These are phyloP conservation scores for Actenoides hombroni DNA, from an alignment of 2,113 vertebrate species.

Conservation along the genomic window DNA sequence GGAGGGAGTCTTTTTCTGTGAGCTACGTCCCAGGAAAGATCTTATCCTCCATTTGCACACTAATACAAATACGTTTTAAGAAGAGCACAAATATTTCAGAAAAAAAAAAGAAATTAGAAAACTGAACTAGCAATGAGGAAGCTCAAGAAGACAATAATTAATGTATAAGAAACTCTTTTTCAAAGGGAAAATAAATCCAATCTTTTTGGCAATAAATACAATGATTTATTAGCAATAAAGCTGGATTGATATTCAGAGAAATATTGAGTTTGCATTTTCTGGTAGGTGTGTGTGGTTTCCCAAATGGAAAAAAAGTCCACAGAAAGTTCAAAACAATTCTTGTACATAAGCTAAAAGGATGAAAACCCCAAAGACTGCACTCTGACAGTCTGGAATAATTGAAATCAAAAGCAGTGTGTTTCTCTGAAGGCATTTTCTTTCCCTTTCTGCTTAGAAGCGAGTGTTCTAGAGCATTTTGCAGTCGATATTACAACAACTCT, in stretches of 20 bases:
- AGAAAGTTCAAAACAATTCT: neutral
- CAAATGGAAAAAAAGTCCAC: neutral
- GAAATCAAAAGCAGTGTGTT: neutral
- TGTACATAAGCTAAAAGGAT: neutral
- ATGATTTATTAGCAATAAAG: neutral
- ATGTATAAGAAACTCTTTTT: neutral
- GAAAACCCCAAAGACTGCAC: neutral
- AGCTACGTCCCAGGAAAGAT: neutral
- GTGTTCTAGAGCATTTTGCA: neutral
- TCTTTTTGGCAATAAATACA: neutral
- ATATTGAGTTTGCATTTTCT: neutral
- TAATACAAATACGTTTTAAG: neutral
- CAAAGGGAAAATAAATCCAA: neutral
- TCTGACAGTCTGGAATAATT: neutral
- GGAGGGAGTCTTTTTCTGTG: neutral
- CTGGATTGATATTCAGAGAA: neutral
- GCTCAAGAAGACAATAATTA: neutral
- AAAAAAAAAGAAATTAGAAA: neutral
- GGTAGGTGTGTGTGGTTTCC: neutral
- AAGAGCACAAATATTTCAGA: neutral
- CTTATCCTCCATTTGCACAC: accelerated
- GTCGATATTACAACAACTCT: neutral
- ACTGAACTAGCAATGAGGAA: neutral
- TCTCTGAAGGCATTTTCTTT: neutral
- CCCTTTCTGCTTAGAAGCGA: neutral